These are phyloP conservation scores for Aptenodytes patagonicus DNA, from an alignment of 2,113 vertebrate species.

Conservation along the genomic window DNA sequence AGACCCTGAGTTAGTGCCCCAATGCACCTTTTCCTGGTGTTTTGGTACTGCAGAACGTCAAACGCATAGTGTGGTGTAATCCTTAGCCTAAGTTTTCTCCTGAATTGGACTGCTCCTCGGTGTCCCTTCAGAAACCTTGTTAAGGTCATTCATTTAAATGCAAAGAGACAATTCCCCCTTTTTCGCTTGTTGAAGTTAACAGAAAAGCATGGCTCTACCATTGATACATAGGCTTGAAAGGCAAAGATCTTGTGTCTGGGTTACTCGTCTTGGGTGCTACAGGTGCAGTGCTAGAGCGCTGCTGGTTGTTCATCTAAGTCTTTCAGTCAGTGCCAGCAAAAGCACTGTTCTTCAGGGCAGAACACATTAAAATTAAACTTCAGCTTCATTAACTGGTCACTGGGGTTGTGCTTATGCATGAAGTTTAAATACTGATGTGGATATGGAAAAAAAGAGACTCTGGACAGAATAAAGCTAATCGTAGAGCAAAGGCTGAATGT, in stretches of 20 bases:
- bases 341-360: neutral
- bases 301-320: neutral
- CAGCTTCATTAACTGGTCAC: neutral
- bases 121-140: neutral
- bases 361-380: neutral
- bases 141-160: neutral
- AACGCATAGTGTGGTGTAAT: fast-evolving
- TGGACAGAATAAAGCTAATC: neutral
- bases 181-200: neutral
- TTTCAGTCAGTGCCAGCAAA: neutral
- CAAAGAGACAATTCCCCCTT: neutral
- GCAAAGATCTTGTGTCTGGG: neutral
- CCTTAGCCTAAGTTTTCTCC: neutral
- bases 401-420: neutral
- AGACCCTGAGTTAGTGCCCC: neutral
- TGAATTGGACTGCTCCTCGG: neutral
- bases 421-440: neutral
- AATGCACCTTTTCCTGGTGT: neutral
- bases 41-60: neutral
- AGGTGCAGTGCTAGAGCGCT: neutral
- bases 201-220: neutral
- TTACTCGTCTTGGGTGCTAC: neutral
- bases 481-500: neutral
- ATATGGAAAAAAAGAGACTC: neutral
- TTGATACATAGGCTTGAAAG: neutral